Conservation (phyloP, 2,113 vertebrate species). For the Pteruthius melanotis region DNA sequence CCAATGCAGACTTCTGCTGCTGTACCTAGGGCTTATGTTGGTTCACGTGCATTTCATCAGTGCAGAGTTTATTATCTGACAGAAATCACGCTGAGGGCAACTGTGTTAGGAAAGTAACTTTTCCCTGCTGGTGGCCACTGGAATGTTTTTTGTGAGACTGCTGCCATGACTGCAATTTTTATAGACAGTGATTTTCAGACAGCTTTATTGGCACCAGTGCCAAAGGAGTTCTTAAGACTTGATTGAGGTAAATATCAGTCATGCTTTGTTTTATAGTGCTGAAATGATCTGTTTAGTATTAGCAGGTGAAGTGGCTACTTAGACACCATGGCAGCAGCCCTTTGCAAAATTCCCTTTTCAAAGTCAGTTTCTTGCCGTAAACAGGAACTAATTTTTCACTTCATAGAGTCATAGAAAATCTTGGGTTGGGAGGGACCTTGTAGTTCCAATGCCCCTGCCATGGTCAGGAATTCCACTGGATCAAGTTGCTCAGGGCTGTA, state of each 20-base stretch:
- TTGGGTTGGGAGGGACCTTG: not conserved
- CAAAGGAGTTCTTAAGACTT: not conserved
- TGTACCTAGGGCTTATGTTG: not conserved
- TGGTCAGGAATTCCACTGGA: not conserved
- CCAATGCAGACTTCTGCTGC: not conserved
- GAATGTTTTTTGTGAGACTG: not conserved
- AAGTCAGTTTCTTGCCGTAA: not conserved
- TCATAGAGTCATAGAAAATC: not conserved
- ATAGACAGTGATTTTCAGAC: not conserved
- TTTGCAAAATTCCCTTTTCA: not conserved
- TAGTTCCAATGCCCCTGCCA: fast-evolving
- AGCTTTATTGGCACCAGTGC: not conserved
- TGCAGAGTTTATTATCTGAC: not conserved
- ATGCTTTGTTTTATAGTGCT: not conserved
- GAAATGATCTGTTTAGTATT: not conserved
- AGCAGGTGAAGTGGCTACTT: not conserved
- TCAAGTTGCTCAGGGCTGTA: not conserved
- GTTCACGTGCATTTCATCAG: fast-evolving
- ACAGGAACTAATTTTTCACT: not conserved
- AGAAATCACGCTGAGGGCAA: not conserved
- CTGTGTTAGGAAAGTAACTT: not conserved
- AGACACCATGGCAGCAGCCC: not conserved
- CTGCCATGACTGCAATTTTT: not conserved
- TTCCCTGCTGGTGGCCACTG: not conserved
- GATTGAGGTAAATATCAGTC: not conserved